A percentile compares a stretch with the other conserved stretches of the same genome.
phyloP scores from a whole-genome alignment of 1,140 invertebrate species.

The Aphaenogaster rudis region DNA sequence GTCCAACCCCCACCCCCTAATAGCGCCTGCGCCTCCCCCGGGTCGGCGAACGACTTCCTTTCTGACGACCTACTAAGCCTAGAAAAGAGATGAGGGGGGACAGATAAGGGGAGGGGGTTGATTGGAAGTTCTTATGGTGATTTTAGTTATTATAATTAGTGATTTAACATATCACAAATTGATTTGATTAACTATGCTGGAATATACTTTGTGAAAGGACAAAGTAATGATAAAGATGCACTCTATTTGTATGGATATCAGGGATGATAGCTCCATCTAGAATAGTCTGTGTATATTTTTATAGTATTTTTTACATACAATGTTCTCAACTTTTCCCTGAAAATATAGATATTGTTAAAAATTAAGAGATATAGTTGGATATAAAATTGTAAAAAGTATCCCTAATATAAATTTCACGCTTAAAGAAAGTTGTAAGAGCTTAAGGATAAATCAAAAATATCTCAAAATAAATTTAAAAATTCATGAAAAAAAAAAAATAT shows the following conservation, averaged over 20 bases:
- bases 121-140: not conserved
- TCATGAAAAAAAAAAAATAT: not conserved
- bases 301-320: not conserved
- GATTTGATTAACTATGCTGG: not conserved
- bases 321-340: not conserved
- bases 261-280: slow-evolving; percentile 2
- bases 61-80: slow-evolving; percentile 53
- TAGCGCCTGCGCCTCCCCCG: slow-evolving; percentile 78
- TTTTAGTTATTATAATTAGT: slow-evolving; percentile 5
- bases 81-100: not conserved
- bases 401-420: slow-evolving; percentile 1
- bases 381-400: not conserved
- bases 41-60: slow-evolving; percentile 52
- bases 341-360: not conserved
- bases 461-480: not conserved
- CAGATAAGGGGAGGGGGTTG: not conserved
- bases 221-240: not conserved
- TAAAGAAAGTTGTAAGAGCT: not conserved
- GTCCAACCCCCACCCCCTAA: slow-evolving; percentile 22
- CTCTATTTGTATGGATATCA: not conserved
- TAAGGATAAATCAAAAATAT: not conserved
- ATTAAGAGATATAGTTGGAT: not conserved
- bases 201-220: not conserved
- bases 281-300: not conserved
- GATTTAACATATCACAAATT: slow-evolving; percentile 8